Conservation (phyloP, 1,140 invertebrate species). For the Argopecten irradians region DNA sequence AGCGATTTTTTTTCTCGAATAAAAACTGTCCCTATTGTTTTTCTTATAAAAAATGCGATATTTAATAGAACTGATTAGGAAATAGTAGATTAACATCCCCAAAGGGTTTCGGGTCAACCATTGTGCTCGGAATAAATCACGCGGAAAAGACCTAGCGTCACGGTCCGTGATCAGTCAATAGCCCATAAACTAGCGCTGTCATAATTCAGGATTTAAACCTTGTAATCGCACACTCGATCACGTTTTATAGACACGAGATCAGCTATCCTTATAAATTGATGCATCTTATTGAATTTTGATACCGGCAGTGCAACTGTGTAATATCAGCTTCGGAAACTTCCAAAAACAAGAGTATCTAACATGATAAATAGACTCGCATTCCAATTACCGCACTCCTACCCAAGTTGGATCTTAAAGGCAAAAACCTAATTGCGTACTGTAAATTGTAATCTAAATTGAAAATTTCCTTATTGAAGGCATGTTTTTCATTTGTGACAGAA, state of each 20-base stretch:
- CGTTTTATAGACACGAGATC: slow-evolving; percentile 24
- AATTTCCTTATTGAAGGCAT: neutral
- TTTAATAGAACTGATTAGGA: neutral
- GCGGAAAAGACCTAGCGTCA: neutral
- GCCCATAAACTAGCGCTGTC: neutral
- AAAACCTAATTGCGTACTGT: slow-evolving; percentile 2
- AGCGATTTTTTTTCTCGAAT: neutral
- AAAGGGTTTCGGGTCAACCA: neutral
- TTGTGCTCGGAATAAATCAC: neutral
- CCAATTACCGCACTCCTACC: neutral
- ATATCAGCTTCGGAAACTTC: neutral
- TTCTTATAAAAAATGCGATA: neutral
- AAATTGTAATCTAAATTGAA: slow-evolving; percentile 18
- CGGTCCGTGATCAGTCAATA: slow-evolving; percentile 16
- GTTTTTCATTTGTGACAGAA: slow-evolving; percentile 4
- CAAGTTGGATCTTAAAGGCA: neutral
- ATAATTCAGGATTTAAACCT: slow-evolving; percentile 7
- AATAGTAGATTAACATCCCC: neutral
- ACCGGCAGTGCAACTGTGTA: neutral
- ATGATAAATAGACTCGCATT: neutral
- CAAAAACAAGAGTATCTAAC: neutral
- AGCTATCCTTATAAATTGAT: slow-evolving; percentile 25
- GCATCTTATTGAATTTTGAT: slow-evolving; percentile 13
- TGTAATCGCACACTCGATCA: slow-evolving; percentile 31
- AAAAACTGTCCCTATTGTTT: slow-evolving; percentile 1